Evolutionary conservation across 2,888 invertebrate genomes (phyloP).

Genomic region (Azorinus chamasolen): DNA sequence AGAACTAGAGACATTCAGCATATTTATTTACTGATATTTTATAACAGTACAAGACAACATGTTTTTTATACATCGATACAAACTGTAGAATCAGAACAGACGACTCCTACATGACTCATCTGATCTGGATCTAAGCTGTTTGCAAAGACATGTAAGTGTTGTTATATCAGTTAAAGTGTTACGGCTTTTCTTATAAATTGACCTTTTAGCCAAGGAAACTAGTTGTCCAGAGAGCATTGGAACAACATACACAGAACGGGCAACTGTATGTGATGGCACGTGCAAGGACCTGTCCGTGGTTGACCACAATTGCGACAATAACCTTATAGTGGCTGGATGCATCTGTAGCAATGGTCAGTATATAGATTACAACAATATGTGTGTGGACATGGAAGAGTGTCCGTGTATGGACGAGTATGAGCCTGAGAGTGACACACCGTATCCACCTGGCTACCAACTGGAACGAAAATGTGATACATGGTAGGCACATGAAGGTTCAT

Average conservation of each 20-base stretch:
- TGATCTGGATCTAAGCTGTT: too few relatives aligned
- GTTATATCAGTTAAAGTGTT: too few relatives aligned
- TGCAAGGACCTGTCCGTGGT: conserved; percentile 56
- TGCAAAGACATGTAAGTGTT: too few relatives aligned
- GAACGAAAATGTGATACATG: conserved; percentile 53
- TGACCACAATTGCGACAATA: conserved; percentile 41
- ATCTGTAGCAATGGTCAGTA: conserved; percentile 43
- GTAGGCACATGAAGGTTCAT: conserved; percentile 45
- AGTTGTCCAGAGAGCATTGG: conserved; percentile 18
- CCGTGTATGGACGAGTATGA: conserved; percentile 51
- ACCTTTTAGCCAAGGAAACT: conserved; percentile 13
- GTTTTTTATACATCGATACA: too few relatives aligned
- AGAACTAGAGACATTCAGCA: too few relatives aligned
- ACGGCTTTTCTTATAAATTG: too few relatives aligned
- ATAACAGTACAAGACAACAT: too few relatives aligned
- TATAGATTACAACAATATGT: conserved; percentile 49
- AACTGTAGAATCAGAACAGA: too few relatives aligned
- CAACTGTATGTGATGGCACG: conserved; percentile 40
- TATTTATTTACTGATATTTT: too few relatives aligned
- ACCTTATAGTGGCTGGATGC: conserved; percentile 53
- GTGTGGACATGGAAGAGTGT: conserved; percentile 48
- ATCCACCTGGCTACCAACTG: conserved; percentile 35
- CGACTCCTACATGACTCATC: too few relatives aligned
- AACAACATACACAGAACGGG: conserved; percentile 55
- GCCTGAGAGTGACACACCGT: conserved; percentile 38